phyloP scores from a whole-genome alignment of 2,113 vertebrate genomes.

The Syngnathus scovelli region DNA sequence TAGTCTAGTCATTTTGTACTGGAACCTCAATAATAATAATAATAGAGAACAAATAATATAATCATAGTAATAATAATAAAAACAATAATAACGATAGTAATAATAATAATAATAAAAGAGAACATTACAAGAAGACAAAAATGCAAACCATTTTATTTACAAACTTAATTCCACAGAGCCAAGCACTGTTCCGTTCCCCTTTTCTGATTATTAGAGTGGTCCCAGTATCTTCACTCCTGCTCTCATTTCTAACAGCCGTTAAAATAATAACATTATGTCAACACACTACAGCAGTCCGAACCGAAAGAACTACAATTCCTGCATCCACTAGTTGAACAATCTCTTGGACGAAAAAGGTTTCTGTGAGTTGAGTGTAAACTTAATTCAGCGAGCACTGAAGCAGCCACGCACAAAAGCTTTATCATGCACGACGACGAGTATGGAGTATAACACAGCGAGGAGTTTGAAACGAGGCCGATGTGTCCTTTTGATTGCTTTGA shows the following conservation, averaged over 20 bases:
- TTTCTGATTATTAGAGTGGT: slow-evolving; percentile 16
- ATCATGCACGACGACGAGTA: slow-evolving; percentile 58
- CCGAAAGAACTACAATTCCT: not conserved
- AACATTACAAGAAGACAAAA: slow-evolving; percentile 32
- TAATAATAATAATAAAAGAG: not conserved
- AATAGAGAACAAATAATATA: no score
- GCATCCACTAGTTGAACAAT: slow-evolving; percentile 11
- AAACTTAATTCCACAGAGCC: slow-evolving; percentile 59
- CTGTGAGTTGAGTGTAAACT: slow-evolving; percentile 64
- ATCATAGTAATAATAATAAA: no score
- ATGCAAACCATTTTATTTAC: slow-evolving; percentile 71
- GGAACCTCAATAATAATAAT: no score
- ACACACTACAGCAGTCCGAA: slow-evolving; percentile 17
- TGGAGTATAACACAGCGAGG: slow-evolving; percentile 16
- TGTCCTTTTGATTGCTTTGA: slow-evolving; percentile 13
- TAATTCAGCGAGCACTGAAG: slow-evolving; percentile 57
- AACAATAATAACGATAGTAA: not conserved
- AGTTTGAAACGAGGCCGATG: slow-evolving; percentile 6
- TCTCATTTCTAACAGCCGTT: slow-evolving; percentile 26
- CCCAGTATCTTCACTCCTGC: slow-evolving; percentile 8
- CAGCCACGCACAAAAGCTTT: slow-evolving; percentile 63
- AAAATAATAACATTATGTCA: not conserved
- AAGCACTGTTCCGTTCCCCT: slow-evolving; percentile 38
- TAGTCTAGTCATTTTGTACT: no score
- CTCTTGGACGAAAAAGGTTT: slow-evolving; percentile 17